Conservation (phyloP, 2,888 invertebrate species). For the Rhamnusium bicolor region DNA sequence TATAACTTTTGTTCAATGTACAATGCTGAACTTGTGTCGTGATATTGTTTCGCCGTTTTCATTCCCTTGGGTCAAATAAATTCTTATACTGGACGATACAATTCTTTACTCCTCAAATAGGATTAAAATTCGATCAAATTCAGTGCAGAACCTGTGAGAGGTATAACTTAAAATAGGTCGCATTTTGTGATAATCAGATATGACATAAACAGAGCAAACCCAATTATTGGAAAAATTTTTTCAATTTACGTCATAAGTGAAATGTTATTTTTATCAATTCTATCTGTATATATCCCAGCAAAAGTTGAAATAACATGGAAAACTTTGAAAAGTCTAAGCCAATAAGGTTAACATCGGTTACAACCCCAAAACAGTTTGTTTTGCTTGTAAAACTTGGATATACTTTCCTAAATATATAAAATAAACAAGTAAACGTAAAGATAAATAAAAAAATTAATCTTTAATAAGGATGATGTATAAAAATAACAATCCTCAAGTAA, state of each 20-base stretch:
- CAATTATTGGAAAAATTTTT: conserved; percentile 15
- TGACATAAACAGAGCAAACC: neutral
- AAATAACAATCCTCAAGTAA: too few species aligned
- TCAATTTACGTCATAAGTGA: conserved; percentile 3
- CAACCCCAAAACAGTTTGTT: neutral
- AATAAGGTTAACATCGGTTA: neutral
- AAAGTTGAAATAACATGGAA: conserved; percentile 11
- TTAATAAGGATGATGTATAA: too few species aligned
- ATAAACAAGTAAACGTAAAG: neutral
- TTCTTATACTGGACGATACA: neutral
- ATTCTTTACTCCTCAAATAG: neutral
- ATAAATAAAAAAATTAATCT: too few species aligned
- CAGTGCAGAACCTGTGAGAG: neutral
- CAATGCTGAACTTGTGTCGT: neutral
- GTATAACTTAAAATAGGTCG: neutral
- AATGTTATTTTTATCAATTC: conserved; percentile 26
- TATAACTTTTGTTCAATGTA: too few species aligned
- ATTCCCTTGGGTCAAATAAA: neutral
- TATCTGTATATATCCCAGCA: neutral
- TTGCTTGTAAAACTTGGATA: neutral
- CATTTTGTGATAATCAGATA: neutral
- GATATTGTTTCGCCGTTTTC: neutral
- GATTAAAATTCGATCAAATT: neutral
- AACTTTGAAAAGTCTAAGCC: neutral
- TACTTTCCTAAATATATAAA: neutral